Percentiles rank a stretch among this genome's conserved stretches.
Evolutionary conservation across 2,888 invertebrate genomes (phyloP).

Genomic region (Drosophila ustulata): DNA sequence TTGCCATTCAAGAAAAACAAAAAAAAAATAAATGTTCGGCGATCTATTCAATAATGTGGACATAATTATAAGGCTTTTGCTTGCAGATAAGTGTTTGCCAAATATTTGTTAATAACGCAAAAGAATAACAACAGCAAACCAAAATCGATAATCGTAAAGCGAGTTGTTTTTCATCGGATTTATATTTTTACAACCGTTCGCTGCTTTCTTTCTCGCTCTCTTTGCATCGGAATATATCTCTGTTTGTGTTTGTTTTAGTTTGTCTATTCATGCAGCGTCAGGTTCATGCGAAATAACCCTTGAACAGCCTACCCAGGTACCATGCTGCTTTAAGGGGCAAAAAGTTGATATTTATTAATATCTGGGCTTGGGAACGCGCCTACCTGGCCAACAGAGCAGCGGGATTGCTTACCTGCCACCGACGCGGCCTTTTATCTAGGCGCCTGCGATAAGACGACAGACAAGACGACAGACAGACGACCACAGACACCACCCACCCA

Average conservation of each 20-base stretch:
- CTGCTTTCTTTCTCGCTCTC: too few relatives aligned
- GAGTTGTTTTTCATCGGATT: constrained; percentile 5
- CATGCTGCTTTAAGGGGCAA: not conserved
- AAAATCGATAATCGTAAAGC: not conserved
- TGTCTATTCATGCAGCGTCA: not conserved
- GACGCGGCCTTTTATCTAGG: constrained; percentile 47
- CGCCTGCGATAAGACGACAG: constrained; percentile 52
- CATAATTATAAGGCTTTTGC: not conserved
- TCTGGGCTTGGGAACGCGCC: constrained; percentile 21
- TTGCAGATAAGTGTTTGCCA: constrained; percentile 14
- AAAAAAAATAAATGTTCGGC: not conserved
- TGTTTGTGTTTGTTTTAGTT: not conserved
- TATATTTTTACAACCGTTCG: not conserved
- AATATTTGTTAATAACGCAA: constrained; percentile 15
- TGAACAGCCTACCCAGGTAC: not conserved
- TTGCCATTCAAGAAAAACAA: constrained; percentile 7
- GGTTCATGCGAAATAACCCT: not conserved
- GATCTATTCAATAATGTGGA: not conserved
- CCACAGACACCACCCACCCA: constrained; percentile 9
- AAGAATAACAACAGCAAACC: not conserved
- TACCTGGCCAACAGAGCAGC: constrained; percentile 17
- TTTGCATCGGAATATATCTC: not conserved
- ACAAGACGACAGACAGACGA: not conserved
- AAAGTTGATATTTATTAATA: not conserved
- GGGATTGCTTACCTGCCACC: constrained; percentile 25